Evolutionary conservation across 2,113 vertebrate species (phyloP).

Genomic region (Parus major): DNA sequence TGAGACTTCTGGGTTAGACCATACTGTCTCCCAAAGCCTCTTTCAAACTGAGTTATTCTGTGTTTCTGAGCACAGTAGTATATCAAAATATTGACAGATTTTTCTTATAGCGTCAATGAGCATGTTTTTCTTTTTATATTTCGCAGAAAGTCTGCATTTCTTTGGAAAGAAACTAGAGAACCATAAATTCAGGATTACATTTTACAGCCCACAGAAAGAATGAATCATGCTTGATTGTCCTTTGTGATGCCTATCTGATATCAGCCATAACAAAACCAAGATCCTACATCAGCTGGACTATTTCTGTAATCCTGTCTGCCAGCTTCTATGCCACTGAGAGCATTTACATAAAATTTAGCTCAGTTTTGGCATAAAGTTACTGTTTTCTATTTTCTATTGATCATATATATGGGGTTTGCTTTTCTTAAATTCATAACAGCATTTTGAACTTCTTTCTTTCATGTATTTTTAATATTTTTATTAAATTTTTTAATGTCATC

Average conservation of each 20-base stretch:
- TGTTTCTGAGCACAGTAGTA: neutral
- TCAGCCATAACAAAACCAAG: neutral
- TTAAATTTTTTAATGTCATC: fast-evolving
- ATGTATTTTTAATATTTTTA: neutral
- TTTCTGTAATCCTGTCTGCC: neutral
- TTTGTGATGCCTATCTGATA: neutral
- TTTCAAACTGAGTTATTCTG: neutral
- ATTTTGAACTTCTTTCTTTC: neutral
- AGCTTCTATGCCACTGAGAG: neutral
- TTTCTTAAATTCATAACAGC: neutral
- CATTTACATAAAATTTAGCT: neutral
- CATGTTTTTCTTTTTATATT: neutral
- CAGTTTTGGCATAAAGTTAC: neutral
- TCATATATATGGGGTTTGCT: neutral
- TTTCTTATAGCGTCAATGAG: neutral
- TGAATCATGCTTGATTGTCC: neutral
- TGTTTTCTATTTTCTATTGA: neutral
- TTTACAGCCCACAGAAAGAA: neutral
- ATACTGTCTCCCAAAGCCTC: neutral
- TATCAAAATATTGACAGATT: neutral
- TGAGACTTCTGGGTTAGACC: neutral
- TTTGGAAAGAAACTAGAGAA: neutral
- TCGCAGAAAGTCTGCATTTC: neutral
- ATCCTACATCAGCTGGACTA: neutral
- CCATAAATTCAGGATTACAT: neutral